These are phyloP conservation scores for Oryzaephilus surinamensis DNA, from an alignment of 1,140 invertebrate genomes.

Conservation along the genomic window DNA sequence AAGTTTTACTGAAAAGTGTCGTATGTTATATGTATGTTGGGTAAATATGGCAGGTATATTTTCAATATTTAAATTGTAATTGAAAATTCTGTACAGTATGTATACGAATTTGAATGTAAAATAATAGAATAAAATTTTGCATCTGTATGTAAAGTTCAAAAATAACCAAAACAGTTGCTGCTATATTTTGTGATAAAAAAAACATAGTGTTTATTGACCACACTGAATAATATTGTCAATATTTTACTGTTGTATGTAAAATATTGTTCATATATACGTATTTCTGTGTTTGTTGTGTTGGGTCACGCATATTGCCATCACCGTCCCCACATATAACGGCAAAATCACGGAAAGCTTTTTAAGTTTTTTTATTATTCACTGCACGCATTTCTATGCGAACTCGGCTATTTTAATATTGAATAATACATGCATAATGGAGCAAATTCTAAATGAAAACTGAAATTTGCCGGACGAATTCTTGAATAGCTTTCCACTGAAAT, in stretches of 20 bases:
- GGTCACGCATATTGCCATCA: slow-evolving; percentile 10
- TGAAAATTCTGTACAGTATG: no score
- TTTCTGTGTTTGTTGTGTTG: slow-evolving; percentile 15
- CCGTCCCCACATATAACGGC: slow-evolving; percentile 6
- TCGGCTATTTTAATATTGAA: slow-evolving; percentile 24
- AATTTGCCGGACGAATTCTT: slow-evolving; percentile 9
- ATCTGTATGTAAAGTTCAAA: no score
- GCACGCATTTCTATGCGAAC: slow-evolving; percentile 15
- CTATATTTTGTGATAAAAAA: no score
- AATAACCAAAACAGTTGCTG: no score
- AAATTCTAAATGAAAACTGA: slow-evolving; percentile 17
- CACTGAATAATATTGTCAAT: neutral
- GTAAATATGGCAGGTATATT: no score
- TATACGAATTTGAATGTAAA: no score
- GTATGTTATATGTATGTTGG: no score
- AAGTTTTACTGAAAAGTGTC: no score
- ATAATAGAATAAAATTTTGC: no score
- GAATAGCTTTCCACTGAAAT: slow-evolving; percentile 6
- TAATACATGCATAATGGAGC: slow-evolving; percentile 18
- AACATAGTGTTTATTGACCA: no score
- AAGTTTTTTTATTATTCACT: slow-evolving; percentile 17
- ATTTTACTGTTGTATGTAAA: neutral
- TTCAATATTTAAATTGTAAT: no score
- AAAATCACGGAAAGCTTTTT: slow-evolving; percentile 20
- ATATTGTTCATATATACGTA: slow-evolving; percentile 8